Evolutionary conservation across 2,888 invertebrate genomes (phyloP).

Genomic region (Nysson spinosus): DNA sequence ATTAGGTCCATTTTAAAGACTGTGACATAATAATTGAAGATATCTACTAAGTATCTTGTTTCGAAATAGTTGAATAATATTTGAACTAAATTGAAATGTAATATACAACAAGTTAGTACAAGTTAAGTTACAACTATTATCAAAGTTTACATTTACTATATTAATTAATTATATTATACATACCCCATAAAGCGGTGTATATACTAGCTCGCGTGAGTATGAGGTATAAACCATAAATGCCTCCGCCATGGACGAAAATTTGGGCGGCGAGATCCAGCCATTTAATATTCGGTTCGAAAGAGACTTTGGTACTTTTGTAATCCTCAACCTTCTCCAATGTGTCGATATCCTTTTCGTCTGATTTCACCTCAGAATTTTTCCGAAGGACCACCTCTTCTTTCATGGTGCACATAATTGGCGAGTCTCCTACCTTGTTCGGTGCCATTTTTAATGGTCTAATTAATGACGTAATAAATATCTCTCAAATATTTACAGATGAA

Average conservation of each 20-base stretch:
- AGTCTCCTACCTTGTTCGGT: slow-evolving; percentile 49
- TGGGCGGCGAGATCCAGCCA: slow-evolving; percentile 88
- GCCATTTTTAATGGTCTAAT: no score
- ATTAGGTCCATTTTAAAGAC: no score
- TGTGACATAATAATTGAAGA: no score
- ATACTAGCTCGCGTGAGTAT: slow-evolving; percentile 81
- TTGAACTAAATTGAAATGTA: no score
- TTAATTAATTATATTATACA: slow-evolving; percentile 77
- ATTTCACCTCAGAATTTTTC: slow-evolving; percentile 1
- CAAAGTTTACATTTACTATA: no score
- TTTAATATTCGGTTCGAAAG: slow-evolving; percentile 82
- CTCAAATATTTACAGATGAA: no score
- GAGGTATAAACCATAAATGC: slow-evolving; percentile 85
- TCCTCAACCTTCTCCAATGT: slow-evolving; percentile 14
- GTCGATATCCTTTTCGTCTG: slow-evolving; percentile 16
- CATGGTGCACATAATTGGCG: slow-evolving; percentile 17
- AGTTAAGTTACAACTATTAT: background rate
- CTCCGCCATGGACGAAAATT: slow-evolving; percentile 84
- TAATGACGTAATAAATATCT: no score
- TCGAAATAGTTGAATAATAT: no score
- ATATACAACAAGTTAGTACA: no score
- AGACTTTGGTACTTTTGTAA: slow-evolving; percentile 13
- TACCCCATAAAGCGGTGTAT: slow-evolving; percentile 86
- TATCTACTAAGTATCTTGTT: no score
- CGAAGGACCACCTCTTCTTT: background rate